phyloP scores from a whole-genome alignment of 2,113 vertebrate genomes.

The Rhea americana region DNA sequence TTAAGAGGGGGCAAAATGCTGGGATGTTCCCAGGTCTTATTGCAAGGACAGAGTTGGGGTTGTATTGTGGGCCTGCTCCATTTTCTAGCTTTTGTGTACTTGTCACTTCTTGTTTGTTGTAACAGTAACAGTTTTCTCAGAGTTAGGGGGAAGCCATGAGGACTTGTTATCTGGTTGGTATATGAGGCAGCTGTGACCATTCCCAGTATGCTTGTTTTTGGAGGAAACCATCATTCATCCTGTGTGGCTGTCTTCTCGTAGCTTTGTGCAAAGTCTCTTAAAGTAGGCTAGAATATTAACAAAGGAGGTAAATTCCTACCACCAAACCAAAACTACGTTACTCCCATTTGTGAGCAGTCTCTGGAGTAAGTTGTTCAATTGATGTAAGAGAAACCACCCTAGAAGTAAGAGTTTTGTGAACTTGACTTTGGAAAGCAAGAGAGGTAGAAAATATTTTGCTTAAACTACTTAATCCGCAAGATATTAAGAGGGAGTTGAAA shows the following conservation, averaged over 20 bases:
- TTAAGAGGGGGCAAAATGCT: not conserved
- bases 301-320: not conserved
- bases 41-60: not conserved
- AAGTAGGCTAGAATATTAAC: not conserved
- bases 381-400: not conserved
- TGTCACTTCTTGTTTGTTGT: not conserved
- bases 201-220: not conserved
- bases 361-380: not conserved
- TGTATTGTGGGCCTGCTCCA: rapidly evolving
- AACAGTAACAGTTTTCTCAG: not conserved
- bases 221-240: not conserved
- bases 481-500: not conserved
- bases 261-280: not conserved
- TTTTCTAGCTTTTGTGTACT: not conserved
- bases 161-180: not conserved
- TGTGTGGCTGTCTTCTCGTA: not conserved
- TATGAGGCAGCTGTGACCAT: not conserved
- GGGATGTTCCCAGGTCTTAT: not conserved
- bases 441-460: conserved; percentile 21
- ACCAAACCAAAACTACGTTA: not conserved
- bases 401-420: not conserved
- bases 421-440: not conserved
- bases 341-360: not conserved
- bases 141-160: not conserved
- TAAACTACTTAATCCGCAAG: not conserved